These are phyloP conservation scores for Bubo blakistoni DNA, from an alignment of 2,113 vertebrate genomes.

Conservation along the genomic window DNA sequence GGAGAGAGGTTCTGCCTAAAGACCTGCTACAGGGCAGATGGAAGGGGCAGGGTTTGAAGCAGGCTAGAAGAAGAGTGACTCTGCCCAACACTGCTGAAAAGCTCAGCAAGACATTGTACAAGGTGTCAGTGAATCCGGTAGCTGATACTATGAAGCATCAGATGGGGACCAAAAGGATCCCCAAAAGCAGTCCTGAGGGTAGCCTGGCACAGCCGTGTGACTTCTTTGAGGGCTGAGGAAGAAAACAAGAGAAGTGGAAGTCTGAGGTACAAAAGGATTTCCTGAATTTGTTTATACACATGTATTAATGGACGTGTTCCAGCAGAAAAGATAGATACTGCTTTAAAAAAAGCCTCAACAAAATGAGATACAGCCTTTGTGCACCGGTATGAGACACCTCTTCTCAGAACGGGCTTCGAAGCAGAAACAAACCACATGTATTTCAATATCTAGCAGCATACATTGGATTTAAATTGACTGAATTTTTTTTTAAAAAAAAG, in stretches of 20 bases:
- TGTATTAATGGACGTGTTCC: neutral
- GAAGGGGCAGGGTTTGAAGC: neutral
- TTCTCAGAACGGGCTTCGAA: neutral
- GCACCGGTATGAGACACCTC: neutral
- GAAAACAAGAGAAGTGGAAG: neutral
- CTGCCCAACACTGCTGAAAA: neutral
- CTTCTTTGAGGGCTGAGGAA: neutral
- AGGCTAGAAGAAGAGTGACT: too few relatives aligned
- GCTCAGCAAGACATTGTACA: neutral
- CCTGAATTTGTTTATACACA: neutral
- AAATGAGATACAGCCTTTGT: neutral
- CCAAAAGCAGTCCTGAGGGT: neutral
- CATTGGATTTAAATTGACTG: neutral
- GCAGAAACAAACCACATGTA: neutral
- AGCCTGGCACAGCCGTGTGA: rapidly evolving
- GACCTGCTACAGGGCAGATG: neutral
- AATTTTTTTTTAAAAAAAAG: neutral
- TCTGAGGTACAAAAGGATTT: neutral
- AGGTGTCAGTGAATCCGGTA: neutral
- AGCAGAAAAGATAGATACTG: neutral
- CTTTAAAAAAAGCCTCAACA: neutral
- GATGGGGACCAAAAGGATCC: neutral
- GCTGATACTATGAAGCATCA: neutral
- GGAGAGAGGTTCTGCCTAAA: neutral
- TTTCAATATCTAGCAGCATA: neutral